A percentile compares a stretch with the other conserved stretches of the same genome.
phyloP scores from a whole-genome alignment of 1,140 invertebrate species.

The Diplogasteroides magnus region DNA sequence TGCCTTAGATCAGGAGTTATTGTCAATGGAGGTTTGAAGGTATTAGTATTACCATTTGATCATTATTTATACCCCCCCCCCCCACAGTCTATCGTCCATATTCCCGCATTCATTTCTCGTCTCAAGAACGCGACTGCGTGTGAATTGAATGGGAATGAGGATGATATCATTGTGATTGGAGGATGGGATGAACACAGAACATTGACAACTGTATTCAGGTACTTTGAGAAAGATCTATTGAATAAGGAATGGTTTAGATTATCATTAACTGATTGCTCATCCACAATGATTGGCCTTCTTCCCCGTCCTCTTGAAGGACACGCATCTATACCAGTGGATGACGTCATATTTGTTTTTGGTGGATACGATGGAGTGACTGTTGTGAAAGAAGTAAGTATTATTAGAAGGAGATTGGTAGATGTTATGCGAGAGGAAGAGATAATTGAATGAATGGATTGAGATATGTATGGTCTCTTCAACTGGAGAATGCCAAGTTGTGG shows the following conservation, averaged over 20 bases:
- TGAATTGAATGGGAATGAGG: neutral
- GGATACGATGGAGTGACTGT: neutral
- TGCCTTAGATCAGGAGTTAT: too few relatives aligned
- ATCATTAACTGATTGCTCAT: neutral
- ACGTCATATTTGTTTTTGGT: neutral
- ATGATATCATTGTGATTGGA: neutral
- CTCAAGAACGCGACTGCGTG: neutral
- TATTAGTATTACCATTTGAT: too few relatives aligned
- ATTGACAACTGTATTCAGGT: neutral
- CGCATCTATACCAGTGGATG: neutral
- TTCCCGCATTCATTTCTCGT: neutral
- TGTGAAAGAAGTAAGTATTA: neutral
- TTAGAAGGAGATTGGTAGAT: too few relatives aligned
- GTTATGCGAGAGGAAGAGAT: too few relatives aligned
- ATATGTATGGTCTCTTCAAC: too few relatives aligned
- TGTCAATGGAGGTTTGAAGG: too few relatives aligned
- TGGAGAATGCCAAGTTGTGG: too few relatives aligned
- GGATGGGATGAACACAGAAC: neutral
- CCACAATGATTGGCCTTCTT: neutral
- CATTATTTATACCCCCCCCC: too few relatives aligned
- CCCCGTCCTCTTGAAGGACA: neutral
- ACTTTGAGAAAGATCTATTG: too few relatives aligned
- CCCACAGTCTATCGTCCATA: too few relatives aligned
- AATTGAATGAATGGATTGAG: too few relatives aligned
- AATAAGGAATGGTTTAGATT: neutral